Percentiles rank a stretch among this genome's conserved stretches.
Conservation (phyloP, 1,140 invertebrate genomes). For the Cotesia typhae region DNA sequence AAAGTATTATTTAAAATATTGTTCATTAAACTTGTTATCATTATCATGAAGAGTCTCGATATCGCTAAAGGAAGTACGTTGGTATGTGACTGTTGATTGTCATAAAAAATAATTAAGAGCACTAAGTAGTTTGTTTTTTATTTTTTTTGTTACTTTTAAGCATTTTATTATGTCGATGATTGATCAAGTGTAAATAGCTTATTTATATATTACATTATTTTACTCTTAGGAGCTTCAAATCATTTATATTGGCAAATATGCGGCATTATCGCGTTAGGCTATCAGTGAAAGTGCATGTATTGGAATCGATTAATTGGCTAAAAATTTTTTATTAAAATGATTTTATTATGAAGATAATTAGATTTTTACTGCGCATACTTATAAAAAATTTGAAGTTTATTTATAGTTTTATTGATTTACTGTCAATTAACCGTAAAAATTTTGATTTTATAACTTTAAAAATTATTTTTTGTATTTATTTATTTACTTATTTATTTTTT, state of each 20-base stretch:
- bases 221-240: neutral
- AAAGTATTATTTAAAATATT: neutral
- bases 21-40: neutral
- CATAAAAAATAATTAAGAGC: neutral
- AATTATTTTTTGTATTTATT: too few relatives aligned
- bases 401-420: too few relatives aligned
- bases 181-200: too few relatives aligned
- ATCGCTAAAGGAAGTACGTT: constrained; percentile 13
- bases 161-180: too few relatives aligned
- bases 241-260: neutral
- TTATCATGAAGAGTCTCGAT: constrained; percentile 22
- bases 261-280: neutral
- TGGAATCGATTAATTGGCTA: neutral
- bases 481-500: too few relatives aligned
- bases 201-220: too few relatives aligned
- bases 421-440: too few relatives aligned
- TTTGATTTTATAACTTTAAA: too few relatives aligned
- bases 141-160: too few relatives aligned
- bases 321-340: neutral
- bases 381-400: too few relatives aligned
- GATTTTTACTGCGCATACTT: too few relatives aligned
- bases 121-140: too few relatives aligned
- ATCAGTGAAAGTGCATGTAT: constrained; percentile 29
- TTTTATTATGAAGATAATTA: neutral
- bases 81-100: constrained; percentile 22